phyloP scores from a whole-genome alignment of 2,797 vertebrate species.

The Podarcis siculus region DNA sequence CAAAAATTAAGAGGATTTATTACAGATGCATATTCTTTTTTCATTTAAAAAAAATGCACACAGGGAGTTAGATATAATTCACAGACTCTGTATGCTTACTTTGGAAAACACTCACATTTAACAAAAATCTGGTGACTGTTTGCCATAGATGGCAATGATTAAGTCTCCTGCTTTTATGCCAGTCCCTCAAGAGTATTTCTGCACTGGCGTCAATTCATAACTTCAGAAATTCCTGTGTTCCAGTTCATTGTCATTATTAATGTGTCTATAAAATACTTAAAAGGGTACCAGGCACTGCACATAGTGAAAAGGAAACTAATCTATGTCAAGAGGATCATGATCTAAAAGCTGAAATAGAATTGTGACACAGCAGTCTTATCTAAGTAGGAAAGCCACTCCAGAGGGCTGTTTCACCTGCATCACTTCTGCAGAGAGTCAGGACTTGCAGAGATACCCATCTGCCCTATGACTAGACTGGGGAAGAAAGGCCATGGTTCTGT shows the following conservation, averaged over 20 bases:
- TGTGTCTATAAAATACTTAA: neutral
- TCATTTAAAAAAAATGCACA: neutral
- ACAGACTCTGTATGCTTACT: neutral
- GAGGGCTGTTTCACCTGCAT: neutral
- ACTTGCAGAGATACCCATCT: neutral
- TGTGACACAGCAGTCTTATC: neutral
- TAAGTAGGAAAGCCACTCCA: neutral
- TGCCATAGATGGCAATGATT: slow-evolving; percentile 1
- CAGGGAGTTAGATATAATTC: slow-evolving; percentile 1
- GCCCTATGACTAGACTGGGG: neutral
- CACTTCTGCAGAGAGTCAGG: too few relatives aligned
- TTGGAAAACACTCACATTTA: slow-evolving; percentile 11
- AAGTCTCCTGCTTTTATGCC: neutral
- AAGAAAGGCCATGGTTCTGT: neutral
- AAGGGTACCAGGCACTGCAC: neutral
- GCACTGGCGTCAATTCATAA: slow-evolving; percentile 7
- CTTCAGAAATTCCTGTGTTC: neutral
- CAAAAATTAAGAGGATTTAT: slow-evolving; percentile 37
- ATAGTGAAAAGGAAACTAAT: neutral
- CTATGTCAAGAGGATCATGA: neutral
- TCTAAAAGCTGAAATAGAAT: neutral
- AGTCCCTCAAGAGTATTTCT: neutral
- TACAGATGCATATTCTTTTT: neutral
- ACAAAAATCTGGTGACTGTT: neutral
- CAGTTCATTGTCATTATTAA: neutral